Percentiles rank a stretch among this genome's conserved stretches.
Conservation (phyloP, 2,113 vertebrate species). For the Halcyon senegalensis region DNA sequence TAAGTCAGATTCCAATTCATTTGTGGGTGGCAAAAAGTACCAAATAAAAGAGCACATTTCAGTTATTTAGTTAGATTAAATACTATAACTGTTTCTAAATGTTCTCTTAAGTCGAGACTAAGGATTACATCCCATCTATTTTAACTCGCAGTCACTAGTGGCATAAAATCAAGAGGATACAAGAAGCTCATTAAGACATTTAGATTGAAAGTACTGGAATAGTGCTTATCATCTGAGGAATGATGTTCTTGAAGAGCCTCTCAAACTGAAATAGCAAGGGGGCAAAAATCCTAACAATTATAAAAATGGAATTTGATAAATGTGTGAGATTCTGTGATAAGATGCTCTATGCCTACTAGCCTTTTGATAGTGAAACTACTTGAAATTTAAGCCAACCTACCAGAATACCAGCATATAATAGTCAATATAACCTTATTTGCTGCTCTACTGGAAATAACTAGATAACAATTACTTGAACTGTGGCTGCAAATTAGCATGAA, state of each 20-base stretch:
- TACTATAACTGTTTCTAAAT: background rate
- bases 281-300: background rate
- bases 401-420: background rate
- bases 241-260: background rate
- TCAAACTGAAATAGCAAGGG: background rate
- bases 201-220: background rate
- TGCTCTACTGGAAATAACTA: constrained; percentile 12
- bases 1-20: background rate
- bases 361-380: constrained; percentile 14
- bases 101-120: background rate
- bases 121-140: background rate
- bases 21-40: background rate
- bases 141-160: background rate
- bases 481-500: background rate
- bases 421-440: constrained; percentile 11
- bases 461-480: background rate
- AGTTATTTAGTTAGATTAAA: background rate
- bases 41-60: background rate
- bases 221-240: background rate
- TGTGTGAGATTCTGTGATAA: background rate
- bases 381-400: constrained; percentile 35
- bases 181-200: background rate
- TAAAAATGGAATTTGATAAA: background rate
- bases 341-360: background rate
- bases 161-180: background rate